Conservation (phyloP, 2,888 invertebrate genomes). For the Neocrepidodera transversa region DNA sequence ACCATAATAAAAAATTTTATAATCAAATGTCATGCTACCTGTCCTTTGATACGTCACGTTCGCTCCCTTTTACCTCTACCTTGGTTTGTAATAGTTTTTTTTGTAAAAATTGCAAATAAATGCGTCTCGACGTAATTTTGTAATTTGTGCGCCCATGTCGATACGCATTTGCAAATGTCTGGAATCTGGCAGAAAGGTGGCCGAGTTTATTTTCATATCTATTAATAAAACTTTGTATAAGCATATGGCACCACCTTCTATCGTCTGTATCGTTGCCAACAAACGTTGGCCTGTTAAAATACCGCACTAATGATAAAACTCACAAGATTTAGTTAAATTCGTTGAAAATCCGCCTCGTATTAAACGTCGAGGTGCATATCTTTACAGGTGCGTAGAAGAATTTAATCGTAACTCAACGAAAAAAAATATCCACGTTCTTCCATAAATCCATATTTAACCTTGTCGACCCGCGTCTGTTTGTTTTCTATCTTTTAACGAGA, state of each 20-base stretch:
- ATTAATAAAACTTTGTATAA: conserved; percentile 53
- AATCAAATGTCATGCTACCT: no score
- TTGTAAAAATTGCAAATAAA: no score
- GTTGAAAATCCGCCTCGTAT: conserved; percentile 14
- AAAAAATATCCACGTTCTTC: no score
- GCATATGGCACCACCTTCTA: conserved; percentile 42
- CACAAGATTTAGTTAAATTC: conserved; percentile 4
- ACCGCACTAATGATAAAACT: conserved; percentile 40
- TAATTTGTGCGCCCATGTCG: conserved; percentile 26
- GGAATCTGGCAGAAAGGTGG: conserved; percentile 52
- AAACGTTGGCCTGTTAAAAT: conserved; percentile 36
- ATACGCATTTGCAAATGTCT: conserved; percentile 35
- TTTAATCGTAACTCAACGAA: no score
- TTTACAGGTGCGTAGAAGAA: conserved; percentile 1
- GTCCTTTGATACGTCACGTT: no score
- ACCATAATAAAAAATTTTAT: no score
- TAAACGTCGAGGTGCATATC: neutral
- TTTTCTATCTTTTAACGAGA: no score
- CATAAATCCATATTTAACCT: no score
- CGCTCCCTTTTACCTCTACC: no score
- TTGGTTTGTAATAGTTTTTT: no score
- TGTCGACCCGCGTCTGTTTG: no score
- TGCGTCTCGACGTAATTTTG: no score
- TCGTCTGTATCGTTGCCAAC: conserved; percentile 45
- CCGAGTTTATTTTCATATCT: conserved; percentile 54